Conservation (phyloP, 2,797 vertebrate genomes). For the Aeoliscus strigatus region DNA sequence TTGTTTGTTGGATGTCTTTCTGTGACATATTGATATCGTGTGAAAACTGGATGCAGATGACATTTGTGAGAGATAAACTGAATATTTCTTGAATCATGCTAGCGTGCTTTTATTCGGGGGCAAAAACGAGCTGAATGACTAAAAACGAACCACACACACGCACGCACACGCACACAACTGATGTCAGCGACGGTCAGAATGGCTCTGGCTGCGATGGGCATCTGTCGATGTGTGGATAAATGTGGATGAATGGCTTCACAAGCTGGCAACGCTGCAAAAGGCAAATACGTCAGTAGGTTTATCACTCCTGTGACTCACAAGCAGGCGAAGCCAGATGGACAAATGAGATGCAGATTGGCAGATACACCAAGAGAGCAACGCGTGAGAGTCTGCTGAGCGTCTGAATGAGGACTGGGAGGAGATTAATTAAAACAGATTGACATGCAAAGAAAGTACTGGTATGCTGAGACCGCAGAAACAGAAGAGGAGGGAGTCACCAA, state of each 20-base stretch:
- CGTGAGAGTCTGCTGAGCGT: constrained; percentile 20
- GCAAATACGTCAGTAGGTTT: constrained; percentile 62
- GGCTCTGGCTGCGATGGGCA: constrained; percentile 33
- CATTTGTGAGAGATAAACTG: constrained; percentile 51
- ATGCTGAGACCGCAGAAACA: constrained; percentile 9
- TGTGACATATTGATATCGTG: constrained; percentile 68
- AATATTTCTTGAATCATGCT: constrained; percentile 50
- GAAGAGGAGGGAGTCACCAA: constrained; percentile 28
- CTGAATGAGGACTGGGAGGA: constrained; percentile 5
- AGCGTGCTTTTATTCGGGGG: constrained; percentile 37
- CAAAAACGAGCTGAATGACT: too few species aligned
- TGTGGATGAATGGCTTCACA: constrained; percentile 55
- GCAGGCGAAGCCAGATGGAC: constrained; percentile 44
- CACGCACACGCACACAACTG: too few species aligned
- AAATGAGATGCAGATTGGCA: constrained; percentile 38
- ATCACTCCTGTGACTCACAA: constrained; percentile 49
- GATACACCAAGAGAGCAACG: constrained; percentile 51
- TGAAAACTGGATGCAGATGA: constrained; percentile 57
- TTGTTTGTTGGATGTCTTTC: constrained; percentile 66
- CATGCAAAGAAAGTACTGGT: constrained; percentile 5
- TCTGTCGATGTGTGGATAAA: constrained; percentile 38
- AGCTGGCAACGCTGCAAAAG: constrained; percentile 45
- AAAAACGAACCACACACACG: too few species aligned
- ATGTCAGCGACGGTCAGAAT: constrained; percentile 17
- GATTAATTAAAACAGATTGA: neutral